Evolutionary conservation across 2,888 invertebrate species (phyloP).

Genomic region (Ornithoptera alexandrae): DNA sequence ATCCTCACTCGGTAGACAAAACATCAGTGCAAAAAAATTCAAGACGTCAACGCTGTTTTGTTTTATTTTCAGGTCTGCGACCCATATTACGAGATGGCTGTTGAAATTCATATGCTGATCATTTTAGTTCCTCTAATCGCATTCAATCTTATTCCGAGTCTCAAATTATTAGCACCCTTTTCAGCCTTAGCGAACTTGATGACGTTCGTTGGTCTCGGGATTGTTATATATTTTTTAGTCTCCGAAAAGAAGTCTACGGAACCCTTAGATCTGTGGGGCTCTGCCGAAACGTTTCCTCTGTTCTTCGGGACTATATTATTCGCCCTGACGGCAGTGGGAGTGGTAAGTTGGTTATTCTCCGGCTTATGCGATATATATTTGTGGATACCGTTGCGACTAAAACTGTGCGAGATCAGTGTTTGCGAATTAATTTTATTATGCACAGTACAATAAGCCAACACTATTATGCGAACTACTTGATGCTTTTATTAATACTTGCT

Average conservation of each 20-base stretch:
- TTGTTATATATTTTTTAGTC: conserved; percentile 86
- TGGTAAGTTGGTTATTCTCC: conserved; percentile 75
- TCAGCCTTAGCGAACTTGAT: conserved; percentile 90
- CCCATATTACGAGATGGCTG: conserved; percentile 59
- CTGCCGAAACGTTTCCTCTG: conserved; percentile 80
- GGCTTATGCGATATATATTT: background rate
- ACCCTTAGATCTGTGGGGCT: conserved; percentile 66
- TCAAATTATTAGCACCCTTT: conserved; percentile 90
- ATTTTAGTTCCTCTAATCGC: conserved; percentile 84
- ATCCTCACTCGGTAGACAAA: background rate
- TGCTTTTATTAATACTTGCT: background rate
- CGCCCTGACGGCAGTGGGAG: conserved; percentile 90
- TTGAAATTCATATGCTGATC: conserved; percentile 83
- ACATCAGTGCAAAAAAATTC: background rate
- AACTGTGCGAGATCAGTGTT: background rate
- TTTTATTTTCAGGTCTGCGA: conserved; percentile 70
- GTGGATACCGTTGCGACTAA: background rate
- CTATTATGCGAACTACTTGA: background rate
- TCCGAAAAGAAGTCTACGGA: conserved; percentile 73
- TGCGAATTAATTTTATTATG: background rate
- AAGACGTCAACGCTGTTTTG: background rate
- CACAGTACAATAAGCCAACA: background rate
- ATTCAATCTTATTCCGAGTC: conserved; percentile 86
- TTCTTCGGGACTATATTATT: conserved; percentile 95
- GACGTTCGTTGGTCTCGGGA: conserved; percentile 86